A percentile compares a stretch with the other conserved stretches of the same genome.
Evolutionary conservation across 2,888 invertebrate species (phyloP).

Genomic region (Rotaria macrura): DNA sequence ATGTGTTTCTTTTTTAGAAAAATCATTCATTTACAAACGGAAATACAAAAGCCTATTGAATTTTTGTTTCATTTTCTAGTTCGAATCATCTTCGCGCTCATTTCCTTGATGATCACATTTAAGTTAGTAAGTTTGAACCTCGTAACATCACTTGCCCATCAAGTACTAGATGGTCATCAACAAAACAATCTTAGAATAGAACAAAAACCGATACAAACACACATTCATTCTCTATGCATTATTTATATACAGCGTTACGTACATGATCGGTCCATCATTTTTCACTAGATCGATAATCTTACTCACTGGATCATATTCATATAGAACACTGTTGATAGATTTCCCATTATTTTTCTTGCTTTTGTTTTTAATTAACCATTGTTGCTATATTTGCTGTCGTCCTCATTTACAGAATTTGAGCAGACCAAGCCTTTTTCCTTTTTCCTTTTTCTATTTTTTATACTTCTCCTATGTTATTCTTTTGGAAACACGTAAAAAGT

Average conservation of each 20-base stretch:
- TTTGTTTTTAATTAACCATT: neutral
- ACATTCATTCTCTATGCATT: neutral
- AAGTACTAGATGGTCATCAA: neutral
- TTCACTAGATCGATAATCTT: neutral
- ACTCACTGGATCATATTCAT: neutral
- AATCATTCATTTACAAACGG: slow-evolving; percentile 9
- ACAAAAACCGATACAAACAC: neutral
- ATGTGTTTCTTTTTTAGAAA: neutral
- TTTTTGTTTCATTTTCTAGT: neutral
- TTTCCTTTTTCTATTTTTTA: neutral
- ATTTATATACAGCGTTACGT: neutral
- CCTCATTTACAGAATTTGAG: neutral
- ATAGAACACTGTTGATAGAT: neutral
- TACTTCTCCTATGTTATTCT: neutral
- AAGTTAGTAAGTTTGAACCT: neutral
- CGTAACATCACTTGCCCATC: neutral
- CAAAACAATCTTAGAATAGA: neutral
- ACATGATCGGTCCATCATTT: neutral
- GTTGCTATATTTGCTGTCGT: neutral
- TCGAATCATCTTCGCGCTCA: neutral
- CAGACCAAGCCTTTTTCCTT: neutral
- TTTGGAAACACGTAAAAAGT: neutral
- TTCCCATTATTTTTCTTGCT: neutral
- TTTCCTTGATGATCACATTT: neutral
- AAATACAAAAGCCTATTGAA: neutral